phyloP scores from a whole-genome alignment of 1,140 invertebrate species.

The Drosophila fuyamai region DNA sequence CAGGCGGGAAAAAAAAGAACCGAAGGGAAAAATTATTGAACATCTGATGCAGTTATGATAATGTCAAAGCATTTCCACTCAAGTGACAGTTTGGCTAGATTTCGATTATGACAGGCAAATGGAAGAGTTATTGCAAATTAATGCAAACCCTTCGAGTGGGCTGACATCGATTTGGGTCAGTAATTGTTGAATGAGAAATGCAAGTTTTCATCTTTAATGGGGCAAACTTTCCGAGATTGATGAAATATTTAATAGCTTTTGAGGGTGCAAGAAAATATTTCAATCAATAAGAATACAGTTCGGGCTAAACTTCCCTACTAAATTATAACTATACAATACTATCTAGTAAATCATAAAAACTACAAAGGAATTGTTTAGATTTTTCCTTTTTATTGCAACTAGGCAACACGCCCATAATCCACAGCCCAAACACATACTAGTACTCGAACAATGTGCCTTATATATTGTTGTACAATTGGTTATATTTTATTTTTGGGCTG shows the following conservation, averaged over 20 bases:
- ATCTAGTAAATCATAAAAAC: conserved; percentile 24
- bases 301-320: neutral
- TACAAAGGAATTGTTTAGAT: conserved; percentile 10
- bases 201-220: conserved; percentile 13
- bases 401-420: conserved; percentile 12
- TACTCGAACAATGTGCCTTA: conserved; percentile 1
- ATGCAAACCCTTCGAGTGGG: conserved; percentile 39
- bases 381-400: conserved; percentile 10
- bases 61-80: conserved; percentile 61
- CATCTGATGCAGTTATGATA: conserved; percentile 71
- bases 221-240: neutral
- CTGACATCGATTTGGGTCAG: conserved; percentile 27
- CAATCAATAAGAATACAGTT: neutral
- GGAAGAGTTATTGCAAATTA: conserved; percentile 56
- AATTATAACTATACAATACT: conserved; percentile 1
- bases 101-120: conserved; percentile 61
- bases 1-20: conserved; percentile 4
- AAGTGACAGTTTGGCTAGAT: conserved; percentile 55
- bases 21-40: conserved; percentile 37
- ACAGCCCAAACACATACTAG: neutral
- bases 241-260: conserved; percentile 2
- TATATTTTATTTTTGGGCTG: conserved; percentile 21
- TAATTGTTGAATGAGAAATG: conserved; percentile 9
- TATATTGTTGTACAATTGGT: neutral
- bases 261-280: neutral